Evolutionary conservation across 2,797 vertebrate genomes (phyloP), one percentile per base, ranked within the genome.

Genomic region (Hephaestus fuliginosus): DNA sequence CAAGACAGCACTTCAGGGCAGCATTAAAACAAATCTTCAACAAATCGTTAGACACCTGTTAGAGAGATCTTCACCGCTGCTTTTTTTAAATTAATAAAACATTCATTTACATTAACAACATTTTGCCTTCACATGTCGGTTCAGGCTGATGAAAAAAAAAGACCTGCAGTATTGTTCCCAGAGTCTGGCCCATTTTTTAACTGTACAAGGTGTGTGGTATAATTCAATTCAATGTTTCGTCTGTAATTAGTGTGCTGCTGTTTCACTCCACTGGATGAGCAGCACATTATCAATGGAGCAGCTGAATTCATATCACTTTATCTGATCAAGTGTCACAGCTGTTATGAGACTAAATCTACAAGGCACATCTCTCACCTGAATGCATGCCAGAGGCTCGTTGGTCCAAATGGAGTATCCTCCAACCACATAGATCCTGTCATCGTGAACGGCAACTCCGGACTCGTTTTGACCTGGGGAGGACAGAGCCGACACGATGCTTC

Each of bases 391-490:
- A 76, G 98, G 97, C 95, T 99, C 98, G 76, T 99, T 99, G 92
- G 98, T 99, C 98, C 98, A 99, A 94, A 99, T 99, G 12, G 98
- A 99, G 91, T 99, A 99, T 78, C 98, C 98, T 75, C 98, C 98
- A 69, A 99, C 98, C 94, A 99, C 96, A 91, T 99, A 99, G 94
- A 99, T 98, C 93, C 98, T 96, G 90, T 97, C 97, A 73, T 97
- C 97, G 73, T 99, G 97, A 75, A 98, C 97, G 0, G 98, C 98
- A 36, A 99, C 96, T 83, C 98, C 98, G 36, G 98, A 98, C 93
- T 99, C 98, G 70, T 99, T 99, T 90, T 99, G 98, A 92, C 98
- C 98, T 99, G 91, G 8, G 74, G 84, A 87, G 66, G 81, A 84
- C 79, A 87, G 64, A 88, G 70, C 17, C 53, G 46, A 87, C 67